Base-by-base conservation (phyloP, 2,888 invertebrate species). In the Oscheius sp. region DNA sequence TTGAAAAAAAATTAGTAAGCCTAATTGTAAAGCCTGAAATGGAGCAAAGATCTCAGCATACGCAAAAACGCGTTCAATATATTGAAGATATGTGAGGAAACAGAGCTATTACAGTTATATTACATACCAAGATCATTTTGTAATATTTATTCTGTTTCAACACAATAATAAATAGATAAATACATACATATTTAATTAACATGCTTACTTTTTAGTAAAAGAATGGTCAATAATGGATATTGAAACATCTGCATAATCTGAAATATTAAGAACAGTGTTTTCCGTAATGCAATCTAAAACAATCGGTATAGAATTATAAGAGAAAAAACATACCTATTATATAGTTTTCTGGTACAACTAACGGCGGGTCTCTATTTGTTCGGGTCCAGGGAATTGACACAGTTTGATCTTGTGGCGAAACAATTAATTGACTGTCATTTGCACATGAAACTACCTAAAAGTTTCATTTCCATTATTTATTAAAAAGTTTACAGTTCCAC, bases 401-500 rank as follows among this genome's bases (percentile, higher is more conserved):
- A 2, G 17, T 33, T 20, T 47, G 8, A 17, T 26, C 20, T 6
- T 30, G 47, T 2, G 62, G 62, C 2, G 47, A 20, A 8, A 62
- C 47, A 33, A 62, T 49, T 28, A 62, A 24, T 12, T 45, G 14
- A 6, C 22, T 26, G 3, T 62, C 47, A 47, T 62, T 62, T 1
- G 49, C 33, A 24, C 8, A 47, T 17, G 30, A 12, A 3, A 45
- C n/a, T n/a, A 62, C 20, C 49, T 49, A 2, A 26, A 59, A 28
- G 49, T 32, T 4, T 28, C 17, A 4, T 14, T 20, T 28, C n/a
- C n/a, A n/a, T n/a, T 2, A 9, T 26, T 22, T 2, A 5, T n/a
- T 6, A n/a, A n/a, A n/a, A n/a, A n/a, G 14, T 36, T 36, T 20
- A 68, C 72, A 36, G 57, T 67, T 67, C 75, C 75, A 1, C 75